Base-by-base conservation (phyloP, 2,113 vertebrate genomes). In the Anhinga anhinga region DNA sequence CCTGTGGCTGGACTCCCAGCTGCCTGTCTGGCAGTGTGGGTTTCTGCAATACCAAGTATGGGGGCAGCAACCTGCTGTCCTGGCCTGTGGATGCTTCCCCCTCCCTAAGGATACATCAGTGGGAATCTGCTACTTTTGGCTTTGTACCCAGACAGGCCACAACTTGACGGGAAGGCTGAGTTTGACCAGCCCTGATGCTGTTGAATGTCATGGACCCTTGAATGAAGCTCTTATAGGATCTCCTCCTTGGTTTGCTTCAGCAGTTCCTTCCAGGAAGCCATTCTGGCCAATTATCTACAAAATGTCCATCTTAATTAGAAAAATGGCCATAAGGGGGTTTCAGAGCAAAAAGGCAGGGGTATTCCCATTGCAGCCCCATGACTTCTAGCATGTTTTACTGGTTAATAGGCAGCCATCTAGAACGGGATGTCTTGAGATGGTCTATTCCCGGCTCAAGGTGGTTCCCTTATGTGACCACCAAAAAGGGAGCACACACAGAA, bases 401-500 rank as follows among this genome's bases (percentile, higher is more conserved):
- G 84, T 89, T 90, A 44, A 55, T 18, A 62, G 90, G 94, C 86
- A 88, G 78, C 81, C 91, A 66, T 87, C 77, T 86, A 61, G 69
- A 92, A 18, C 73, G 95, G 90, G 50, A 25, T 82, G 70, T 91
- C 88, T 95, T 91, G 53, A 88, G 86, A 88, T 25, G 74, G 71
- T 66, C 89, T 56, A 1, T 67, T 86, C 74, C 87, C 0, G 4
- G 92, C 93, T 91, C 34, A 29, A 1, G 86, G 94, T 86, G 94
- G 92, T 86, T 96, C 87, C 93, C 92, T 83, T 90, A 86, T 38
- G 91, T 91, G 92, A 92, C 95, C 94, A 94, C 93, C 95, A 76
- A 47, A 80, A 83, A 95, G 85, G 87, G 95, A 97, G 92, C 95
- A 95, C 76, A 89, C 96, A 96, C 69, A 97, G 95, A 97, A 95